Base-by-base conservation (phyloP, 2,888 invertebrate species). In the Petrolisthes cinctipes region DNA sequence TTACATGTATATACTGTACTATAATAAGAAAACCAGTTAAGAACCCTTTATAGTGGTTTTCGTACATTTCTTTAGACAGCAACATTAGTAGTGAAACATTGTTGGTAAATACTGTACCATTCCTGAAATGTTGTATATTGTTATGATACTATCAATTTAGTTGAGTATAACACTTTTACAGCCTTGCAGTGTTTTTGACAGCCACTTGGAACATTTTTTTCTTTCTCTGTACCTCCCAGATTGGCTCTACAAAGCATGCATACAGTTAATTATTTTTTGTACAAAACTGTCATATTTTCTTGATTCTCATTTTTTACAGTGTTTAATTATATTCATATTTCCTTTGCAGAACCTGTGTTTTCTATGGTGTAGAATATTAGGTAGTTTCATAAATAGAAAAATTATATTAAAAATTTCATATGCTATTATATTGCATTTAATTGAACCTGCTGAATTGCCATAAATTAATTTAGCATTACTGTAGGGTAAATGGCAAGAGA, bases 271-370 rank as follows among this genome's bases (percentile, higher is more conserved):
- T 20, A 23, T 79, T n/a, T 79, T 79, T 53, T 54, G n/a, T 79
- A 23, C n/a, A 6, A 23, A 54, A 54, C 79, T 53, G 17, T 53
- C 73, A 81, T 66, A 53, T 54, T 83, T 56, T 83, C 75, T 57
- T 73, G 83, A 83, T 83, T 83, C 83, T 83, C 83, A 83, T 4
- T 83, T 83, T 83, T 23, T 75, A 9, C 7, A 5, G n/a, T 75
- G n/a, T 73, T 76, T 75, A 75, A 56, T 66, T 7, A 83, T 53
- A 68, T 23, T 75, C 57, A 83, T 75, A 83, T 83, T 83, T 75
- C 83, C 75, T 23, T 68, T 73, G 57, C 57, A 73, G 73, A 82
- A 53, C 75, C 73, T 71, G 53, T 56, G 73, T 83, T 83, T 83
- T 83, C 83, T 83, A 75, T 83, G 73, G 23, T 83, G 57, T 51